phyloP scores from a whole-genome alignment of 2,797 vertebrate species.

The Bucorvus abyssinicus region DNA sequence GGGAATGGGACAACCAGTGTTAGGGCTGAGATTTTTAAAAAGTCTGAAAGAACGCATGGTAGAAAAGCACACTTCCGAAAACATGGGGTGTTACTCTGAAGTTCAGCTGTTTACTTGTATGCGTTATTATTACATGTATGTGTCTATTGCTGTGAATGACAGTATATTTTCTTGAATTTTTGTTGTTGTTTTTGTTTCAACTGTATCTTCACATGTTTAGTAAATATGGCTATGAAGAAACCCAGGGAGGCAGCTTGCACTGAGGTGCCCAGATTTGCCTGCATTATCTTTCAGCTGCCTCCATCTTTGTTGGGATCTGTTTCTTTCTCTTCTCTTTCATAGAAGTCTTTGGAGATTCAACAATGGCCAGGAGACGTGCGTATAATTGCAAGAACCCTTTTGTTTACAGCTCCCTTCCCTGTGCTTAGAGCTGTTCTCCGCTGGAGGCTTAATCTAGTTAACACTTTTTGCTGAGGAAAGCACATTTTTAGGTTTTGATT shows the following conservation, averaged over 20 bases:
- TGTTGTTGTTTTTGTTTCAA: not conserved
- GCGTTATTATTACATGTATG: not conserved
- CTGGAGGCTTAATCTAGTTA: constrained; percentile 33
- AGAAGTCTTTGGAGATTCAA: not conserved
- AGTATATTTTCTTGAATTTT: not conserved
- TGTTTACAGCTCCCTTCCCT: not conserved
- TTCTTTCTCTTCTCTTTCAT: not conserved
- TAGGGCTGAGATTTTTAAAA: not conserved
- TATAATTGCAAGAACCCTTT: not conserved
- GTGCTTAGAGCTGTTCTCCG: not conserved
- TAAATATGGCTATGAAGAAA: not conserved
- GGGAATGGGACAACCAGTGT: not conserved
- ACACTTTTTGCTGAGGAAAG: constrained; percentile 36
- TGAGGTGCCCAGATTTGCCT: not conserved
- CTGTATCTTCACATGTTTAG: not conserved
- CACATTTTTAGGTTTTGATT: constrained; percentile 23
- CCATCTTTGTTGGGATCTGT: not conserved
- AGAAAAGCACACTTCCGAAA: not conserved
- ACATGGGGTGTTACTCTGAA: not conserved
- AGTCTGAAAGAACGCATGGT: not conserved
- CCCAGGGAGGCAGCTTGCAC: not conserved
- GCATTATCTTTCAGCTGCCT: not conserved
- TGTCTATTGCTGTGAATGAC: not conserved
- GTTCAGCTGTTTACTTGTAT: not conserved
- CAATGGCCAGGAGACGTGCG: not conserved